Percentiles rank a stretch among this genome's conserved stretches.
Evolutionary conservation across 2,113 vertebrate species (phyloP).

Genomic region (Pardalotus punctatus): DNA sequence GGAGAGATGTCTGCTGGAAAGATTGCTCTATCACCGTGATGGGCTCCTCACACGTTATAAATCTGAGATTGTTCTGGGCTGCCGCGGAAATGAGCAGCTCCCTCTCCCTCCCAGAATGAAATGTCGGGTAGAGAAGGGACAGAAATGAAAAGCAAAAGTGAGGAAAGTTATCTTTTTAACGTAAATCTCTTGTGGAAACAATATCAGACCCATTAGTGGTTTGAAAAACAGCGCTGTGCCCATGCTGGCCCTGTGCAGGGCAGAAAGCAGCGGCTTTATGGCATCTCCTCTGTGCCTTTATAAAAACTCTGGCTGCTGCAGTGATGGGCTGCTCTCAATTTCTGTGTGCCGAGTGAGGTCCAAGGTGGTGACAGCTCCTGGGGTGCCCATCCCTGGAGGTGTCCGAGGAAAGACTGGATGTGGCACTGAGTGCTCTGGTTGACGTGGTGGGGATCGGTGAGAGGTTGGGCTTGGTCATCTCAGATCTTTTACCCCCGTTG

Average conservation of each 20-base stretch:
- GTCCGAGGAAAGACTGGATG: not conserved
- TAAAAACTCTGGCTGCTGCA: not conserved
- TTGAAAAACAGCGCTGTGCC: not conserved
- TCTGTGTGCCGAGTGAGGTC: not conserved
- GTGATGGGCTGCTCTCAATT: not conserved
- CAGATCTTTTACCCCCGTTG: too few relatives aligned
- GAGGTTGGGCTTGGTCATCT: not conserved
- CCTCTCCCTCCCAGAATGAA: conserved; percentile 67
- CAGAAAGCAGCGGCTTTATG: not conserved
- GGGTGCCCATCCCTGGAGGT: not conserved
- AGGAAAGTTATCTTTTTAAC: conserved; percentile 65
- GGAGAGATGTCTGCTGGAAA: conserved; percentile 79
- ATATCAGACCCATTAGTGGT: not conserved
- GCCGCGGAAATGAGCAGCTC: conserved; percentile 68
- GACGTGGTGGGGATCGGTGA: fast-evolving
- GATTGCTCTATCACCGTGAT: conserved; percentile 79
- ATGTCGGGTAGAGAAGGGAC: conserved; percentile 57
- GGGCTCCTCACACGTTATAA: conserved; percentile 73
- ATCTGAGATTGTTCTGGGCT: conserved; percentile 72
- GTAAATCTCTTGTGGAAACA: conserved; percentile 59
- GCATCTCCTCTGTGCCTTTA: not conserved
- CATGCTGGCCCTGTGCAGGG: not conserved
- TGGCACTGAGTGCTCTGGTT: not conserved
- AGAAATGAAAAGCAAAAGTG: conserved; percentile 62
- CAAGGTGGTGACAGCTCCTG: not conserved